Evolutionary conservation across 2,113 vertebrate species (phyloP), one percentile per base, ranked within the genome.

Genomic region (Climacteris rufus): DNA sequence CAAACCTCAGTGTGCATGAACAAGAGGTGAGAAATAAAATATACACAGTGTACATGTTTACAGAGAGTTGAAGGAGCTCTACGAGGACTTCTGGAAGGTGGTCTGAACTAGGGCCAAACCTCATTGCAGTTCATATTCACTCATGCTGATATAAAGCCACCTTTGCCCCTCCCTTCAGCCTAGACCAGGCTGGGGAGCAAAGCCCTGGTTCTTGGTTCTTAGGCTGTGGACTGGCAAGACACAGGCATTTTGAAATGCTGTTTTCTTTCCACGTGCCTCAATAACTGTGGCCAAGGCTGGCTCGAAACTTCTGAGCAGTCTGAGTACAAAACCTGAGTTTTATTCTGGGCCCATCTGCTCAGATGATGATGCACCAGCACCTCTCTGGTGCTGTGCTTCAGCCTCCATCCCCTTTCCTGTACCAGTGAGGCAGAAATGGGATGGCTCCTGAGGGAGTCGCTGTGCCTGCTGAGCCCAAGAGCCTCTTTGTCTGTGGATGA

Each of bases 191-290:
- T 84, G 44, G 39, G 65, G 42, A 66, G 13, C 23, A 56, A 54
- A 76, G 42, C 16, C 11, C 21, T 9, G 3, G 1, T 30, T 57
- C 44, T 74, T 16, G 0, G 21, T 50, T 74, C 45, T 44, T 77
- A n/a, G 0, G 0, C 25, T 75, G 31, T 50, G 23, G 6, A 33
- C 47, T 27, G 40, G 19, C 31, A 53, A 28, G 31, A 61, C 0
- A 2, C 5, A 5, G 16, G 42, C 19, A 56, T 80, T 87, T 39
- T 74, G 23, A 89, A 81, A 44, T 71, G n/a, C 10, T 76, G 1
- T 22, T 78, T 83, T 65, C 20, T 28, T 92, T 83, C 64, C 27
- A 14, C 5, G 1, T 63, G 33, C 70, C 60, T 81, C 54, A 23
- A 6, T 72, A 60, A 27, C 25, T 13, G 14, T 44, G 52, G 9